Evolutionary conservation across 2,797 vertebrate genomes (phyloP).

Genomic region (Argyrosomus regius): DNA sequence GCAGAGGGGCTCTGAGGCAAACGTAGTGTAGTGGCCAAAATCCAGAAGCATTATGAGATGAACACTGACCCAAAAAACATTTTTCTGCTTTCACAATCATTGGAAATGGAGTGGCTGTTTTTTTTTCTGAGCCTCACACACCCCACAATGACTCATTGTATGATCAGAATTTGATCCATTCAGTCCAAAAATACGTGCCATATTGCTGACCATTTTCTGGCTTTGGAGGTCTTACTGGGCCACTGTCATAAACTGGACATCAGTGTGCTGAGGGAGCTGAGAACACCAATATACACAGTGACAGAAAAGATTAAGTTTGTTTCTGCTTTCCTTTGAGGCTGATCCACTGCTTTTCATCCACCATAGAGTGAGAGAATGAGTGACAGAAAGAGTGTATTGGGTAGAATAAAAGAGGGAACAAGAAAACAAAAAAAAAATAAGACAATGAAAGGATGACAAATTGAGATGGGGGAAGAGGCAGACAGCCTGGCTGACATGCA

Average conservation of each 20-base stretch:
- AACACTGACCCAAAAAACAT: too few relatives aligned
- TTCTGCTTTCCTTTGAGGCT: background rate
- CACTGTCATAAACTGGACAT: background rate
- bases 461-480: constrained; percentile 56
- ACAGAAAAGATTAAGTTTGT: constrained; percentile 1
- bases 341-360: constrained; percentile 4
- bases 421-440: constrained; percentile 30
- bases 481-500: constrained; percentile 65
- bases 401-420: constrained; percentile 3
- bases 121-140: too few relatives aligned
- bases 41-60: too few relatives aligned
- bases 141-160: too few relatives aligned
- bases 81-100: too few relatives aligned
- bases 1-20: too few relatives aligned
- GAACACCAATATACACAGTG: background rate
- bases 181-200: background rate
- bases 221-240: background rate
- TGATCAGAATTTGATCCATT: too few relatives aligned
- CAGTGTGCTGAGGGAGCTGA: background rate
- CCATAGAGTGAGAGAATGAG: constrained; percentile 14
- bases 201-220: background rate
- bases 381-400: constrained; percentile 21
- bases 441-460: constrained; percentile 64
- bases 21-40: too few relatives aligned
- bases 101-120: too few relatives aligned